Evolutionary conservation across 2,888 invertebrate species (phyloP), one percentile per base, ranked within the genome.

Genomic region (Nowickia ferox): DNA sequence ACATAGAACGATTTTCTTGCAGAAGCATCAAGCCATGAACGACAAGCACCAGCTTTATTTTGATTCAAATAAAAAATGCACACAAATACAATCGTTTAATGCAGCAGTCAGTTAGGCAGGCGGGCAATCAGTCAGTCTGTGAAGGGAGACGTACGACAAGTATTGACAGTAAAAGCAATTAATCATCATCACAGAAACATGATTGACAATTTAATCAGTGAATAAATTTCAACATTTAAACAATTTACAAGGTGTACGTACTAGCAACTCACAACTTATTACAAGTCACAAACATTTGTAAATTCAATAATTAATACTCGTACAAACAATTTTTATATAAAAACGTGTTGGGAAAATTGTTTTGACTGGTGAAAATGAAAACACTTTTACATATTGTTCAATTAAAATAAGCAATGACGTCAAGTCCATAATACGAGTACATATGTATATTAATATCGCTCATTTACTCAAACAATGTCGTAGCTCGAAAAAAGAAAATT

Each of bases 121-220:
- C 9, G 13, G 51, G 44, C 38, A 76, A 30, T 53, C 66, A 71
- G 65, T 59, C 66, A 71, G 57, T 42, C 46, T 13, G 51, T 83
- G 72, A 86, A 86, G 83, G 79, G 72, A 83, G 86, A 76, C 79
- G 66, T 72, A 83, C 79, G 83, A 86, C 86, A 80, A 57, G 77
- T 84, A 83, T 80, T 87, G 87, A 87, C 87, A 87, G 77, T 85
- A 84, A 79, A 71, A 63, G 82, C 87, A 87, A 87, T 87, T 87
- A 87, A 87, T 87, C 87, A 87, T 87, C 86, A 79, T 87, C 82
- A 84, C 61, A 66, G 46, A 69, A 78, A 84, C 86, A 75, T 86
- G 86, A 86, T 86, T 86, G 83, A 86, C 86, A 83, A 83, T 86
- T 86, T 86, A 86, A 86, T 86, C 86, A 83, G 76, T 72, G 71